Base-by-base conservation (phyloP, 2,888 invertebrate genomes). In the Atrina japonica region DNA sequence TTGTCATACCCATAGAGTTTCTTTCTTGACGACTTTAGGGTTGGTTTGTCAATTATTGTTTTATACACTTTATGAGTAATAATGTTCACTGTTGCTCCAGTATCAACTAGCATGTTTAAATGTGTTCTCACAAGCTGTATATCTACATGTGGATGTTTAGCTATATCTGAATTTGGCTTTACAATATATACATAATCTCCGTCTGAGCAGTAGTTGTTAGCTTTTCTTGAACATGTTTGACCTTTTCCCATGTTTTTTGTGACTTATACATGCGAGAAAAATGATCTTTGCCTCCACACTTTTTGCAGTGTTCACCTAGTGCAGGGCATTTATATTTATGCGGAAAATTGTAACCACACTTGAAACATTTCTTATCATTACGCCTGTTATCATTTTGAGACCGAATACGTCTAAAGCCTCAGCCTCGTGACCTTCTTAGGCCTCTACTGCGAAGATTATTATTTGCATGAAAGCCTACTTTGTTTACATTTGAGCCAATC, bases 81-180 rank as follows among this genome's bases (percentile, higher is more conserved):
- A 27, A 77, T 65, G 60, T 77, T 75, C 6, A 73, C 70, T n/a
- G 70, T 59, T 29, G 73, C 58, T 18, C 76, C 73, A 2, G 60
- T 67, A 52, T 77, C 74, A n/a, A 77, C 50, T 18, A 65, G 63
- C 16, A 49, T 7, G n/a, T 47, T 21, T 47, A 21, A 47, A 5
- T n/a, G 5, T 47, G 21, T 47, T n/a, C 21, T 47, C 18, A 18
- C 21, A 11, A 47, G 47, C 21, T 47, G n/a, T 21, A 11, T 3
- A 47, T 47, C 18, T 5, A 47, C 47, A 18, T 11, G n/a, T 7
- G 14, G 47, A 47, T 3, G n/a, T 47, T 47, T 47, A n/a, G 5
- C 18, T 47, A 9, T 50, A 23, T 21, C 11, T 21, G 50, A 23
- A 3, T 21, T 3, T 21, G 11, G 23, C 25, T 50, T 21, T 50